Base-by-base conservation (phyloP, 2,888 invertebrate genomes). In the Balanococcus diminutus region DNA sequence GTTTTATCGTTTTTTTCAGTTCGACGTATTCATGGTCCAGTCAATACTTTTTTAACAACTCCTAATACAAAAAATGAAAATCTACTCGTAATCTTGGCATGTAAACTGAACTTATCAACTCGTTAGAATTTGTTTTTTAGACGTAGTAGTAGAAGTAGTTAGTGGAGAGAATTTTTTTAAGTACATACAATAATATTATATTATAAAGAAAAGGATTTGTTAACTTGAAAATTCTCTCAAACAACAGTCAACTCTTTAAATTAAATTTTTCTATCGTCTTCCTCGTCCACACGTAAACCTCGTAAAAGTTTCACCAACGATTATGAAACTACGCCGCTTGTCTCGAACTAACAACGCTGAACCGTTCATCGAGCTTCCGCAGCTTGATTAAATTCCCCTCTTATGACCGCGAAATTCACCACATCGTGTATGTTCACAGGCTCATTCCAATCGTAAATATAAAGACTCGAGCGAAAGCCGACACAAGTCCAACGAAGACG, bases 371-470 rank as follows among this genome's bases (percentile, higher is more conserved):
- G 2, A 5, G 56, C 22, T 56, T 67, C 14, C 2, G 11, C 28
- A 36, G 19, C 16, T 81, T 42, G 81, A 25, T 81, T 32, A 36
- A 36, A 39, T 36, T 19, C 39, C 16, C 39, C 22, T 42, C 36
- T 14, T n/a, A 28, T 67, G 28, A 67, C 67, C 28, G 28, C 31
- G 28, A 67, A 67, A 67, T 67, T 67, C 14, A 67, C 28, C 67
- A 56, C 16, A 72, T 72, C 28, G 72, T 81, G 9, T 82, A 46
- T 51, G 25, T 46, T 46, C 32, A 19, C 56, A 82, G 82, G 56
- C 82, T 32, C 82, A 32, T 67, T 85, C 85, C 75, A 85, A 75
- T 85, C 85, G 79, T 51, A 85, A 85, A 42, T 31, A 51, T 42
- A 85, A 85, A 51, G 85, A 85, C 1, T 51, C 85, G 0, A 22